Base-by-base conservation (phyloP, 2,113 vertebrate species). In the Ophthalmolycus amberensis region DNA sequence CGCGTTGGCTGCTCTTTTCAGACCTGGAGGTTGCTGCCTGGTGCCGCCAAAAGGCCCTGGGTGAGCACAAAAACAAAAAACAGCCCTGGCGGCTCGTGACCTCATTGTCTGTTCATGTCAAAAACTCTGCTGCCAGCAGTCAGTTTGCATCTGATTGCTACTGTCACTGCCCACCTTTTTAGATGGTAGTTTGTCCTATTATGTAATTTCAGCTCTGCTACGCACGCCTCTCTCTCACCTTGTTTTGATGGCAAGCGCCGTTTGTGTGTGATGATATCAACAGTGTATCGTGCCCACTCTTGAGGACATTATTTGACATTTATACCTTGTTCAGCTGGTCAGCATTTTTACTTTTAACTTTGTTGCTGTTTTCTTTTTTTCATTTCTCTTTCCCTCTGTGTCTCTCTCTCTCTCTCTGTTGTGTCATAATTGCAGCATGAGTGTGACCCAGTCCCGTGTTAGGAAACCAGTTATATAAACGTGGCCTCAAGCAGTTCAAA, bases 51-150 rank as follows among this genome's bases (percentile, higher is more conserved):
- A 70, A n/a, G 37, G 75, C 73, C 68, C 27, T 46, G 71, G n/a
- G 56, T 90, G 75, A 73, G 25, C 80, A 9, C 58, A 50, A 79
- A 56, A 79, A 84, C 81, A 73, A 79, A 80, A 88, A 88, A 75
- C 52, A 77, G 58, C 77, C 59, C 20, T 84, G 82, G 84, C 80
- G 85, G 62, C 79, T 4, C 67, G 37, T 87, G 89, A 92, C 63
- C 87, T 92, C 85, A 77, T 88, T 92, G 83, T 91, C 89, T 91
- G 80, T 48, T 87, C 80, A 86, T 70, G 75, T 91, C 72, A 87
- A 73, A 89, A 79, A 82, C 37, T 37, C 80, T 71, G 71, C 87
- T 77, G 71, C 74, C 70, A 76, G 42, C 70, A 44, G 50, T 88
- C 67, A 25, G 62, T 73, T 77, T 75, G 50, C 75, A 14, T 81